A percentile compares a stretch with the other conserved stretches of the same genome.
These are phyloP conservation scores for Drosophila auraria DNA, from an alignment of 1,140 invertebrate genomes.

Conservation along the genomic window DNA sequence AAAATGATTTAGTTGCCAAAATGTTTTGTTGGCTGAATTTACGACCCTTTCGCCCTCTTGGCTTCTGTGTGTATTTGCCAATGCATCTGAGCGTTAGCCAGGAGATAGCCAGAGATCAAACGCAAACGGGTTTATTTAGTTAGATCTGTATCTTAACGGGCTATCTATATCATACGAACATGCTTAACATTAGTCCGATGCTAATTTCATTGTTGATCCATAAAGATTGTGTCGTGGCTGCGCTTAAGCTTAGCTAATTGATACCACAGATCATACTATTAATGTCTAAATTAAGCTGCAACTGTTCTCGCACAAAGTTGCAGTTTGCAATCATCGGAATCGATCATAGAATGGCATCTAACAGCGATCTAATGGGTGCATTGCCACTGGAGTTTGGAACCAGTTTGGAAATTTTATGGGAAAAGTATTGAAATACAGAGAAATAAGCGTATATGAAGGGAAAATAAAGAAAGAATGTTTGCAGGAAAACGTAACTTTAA, in stretches of 20 bases:
- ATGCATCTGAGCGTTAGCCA: slow-evolving; percentile 1
- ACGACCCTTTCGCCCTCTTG: slow-evolving; percentile 34
- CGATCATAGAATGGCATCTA: slow-evolving; percentile 36
- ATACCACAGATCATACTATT: slow-evolving; percentile 31
- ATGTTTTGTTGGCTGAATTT: slow-evolving; percentile 10
- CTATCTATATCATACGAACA: slow-evolving; percentile 20
- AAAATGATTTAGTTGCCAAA: slow-evolving; percentile 61
- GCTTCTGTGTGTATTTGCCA: slow-evolving; percentile 28
- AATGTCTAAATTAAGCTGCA: slow-evolving; percentile 38
- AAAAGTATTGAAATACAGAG: not conserved
- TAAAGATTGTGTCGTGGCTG: slow-evolving; percentile 43
- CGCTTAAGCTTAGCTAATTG: slow-evolving; percentile 40
- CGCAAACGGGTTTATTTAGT: slow-evolving; percentile 24
- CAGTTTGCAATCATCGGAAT: slow-evolving; percentile 27
- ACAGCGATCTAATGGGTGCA: slow-evolving; percentile 8
- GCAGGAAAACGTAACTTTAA: not conserved
- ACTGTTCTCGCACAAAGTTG: slow-evolving; percentile 14
- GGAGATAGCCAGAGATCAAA: slow-evolving; percentile 15
- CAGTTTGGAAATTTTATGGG: not conserved
- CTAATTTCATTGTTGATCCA: slow-evolving; percentile 53
- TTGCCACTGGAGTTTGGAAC: slow-evolving; percentile 16
- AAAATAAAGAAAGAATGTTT: not conserved
- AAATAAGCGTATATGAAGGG: not conserved
- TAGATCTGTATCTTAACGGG: slow-evolving; percentile 43
- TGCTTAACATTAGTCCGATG: slow-evolving; percentile 41